These are phyloP conservation scores for Drosophila orena DNA, from an alignment of 1,140 invertebrate genomes.

Conservation along the genomic window DNA sequence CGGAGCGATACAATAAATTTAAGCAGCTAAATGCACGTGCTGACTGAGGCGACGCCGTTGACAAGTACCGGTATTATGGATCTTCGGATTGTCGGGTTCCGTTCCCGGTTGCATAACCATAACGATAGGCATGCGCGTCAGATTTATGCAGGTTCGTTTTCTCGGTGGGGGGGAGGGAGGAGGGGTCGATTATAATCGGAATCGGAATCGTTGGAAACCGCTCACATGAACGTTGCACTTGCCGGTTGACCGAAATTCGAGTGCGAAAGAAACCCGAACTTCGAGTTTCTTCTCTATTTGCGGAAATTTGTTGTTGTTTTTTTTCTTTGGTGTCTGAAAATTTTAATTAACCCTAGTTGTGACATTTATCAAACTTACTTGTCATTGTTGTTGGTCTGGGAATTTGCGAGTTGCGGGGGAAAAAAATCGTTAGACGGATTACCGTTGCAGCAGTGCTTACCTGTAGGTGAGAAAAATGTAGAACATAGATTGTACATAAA, in stretches of 20 bases:
- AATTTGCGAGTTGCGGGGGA: constrained; percentile 5
- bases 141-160: constrained; percentile 23
- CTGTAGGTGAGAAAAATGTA: constrained; percentile 12
- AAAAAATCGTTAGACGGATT: not conserved
- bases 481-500: constrained; percentile 10
- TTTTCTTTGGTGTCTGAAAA: constrained; percentile 23
- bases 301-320: not conserved
- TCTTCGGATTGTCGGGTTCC: constrained; percentile 32
- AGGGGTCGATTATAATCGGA: constrained; percentile 34
- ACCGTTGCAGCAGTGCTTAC: constrained; percentile 21
- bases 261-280: constrained; percentile 21
- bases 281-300: constrained; percentile 36
- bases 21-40: constrained; percentile 72
- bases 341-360: constrained; percentile 36
- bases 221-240: constrained; percentile 53
- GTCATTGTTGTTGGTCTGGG: constrained; percentile 35
- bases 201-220: constrained; percentile 31
- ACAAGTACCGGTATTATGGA: constrained; percentile 72
- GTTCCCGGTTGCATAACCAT: constrained; percentile 49
- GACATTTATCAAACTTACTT: constrained; percentile 51
- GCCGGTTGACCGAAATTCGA: constrained; percentile 58
- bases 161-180: not conserved
- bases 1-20: constrained; percentile 66
- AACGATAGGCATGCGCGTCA: constrained; percentile 30
- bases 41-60: constrained; percentile 54